Evolutionary conservation across 2,113 vertebrate genomes (phyloP), one percentile per base, ranked within the genome.

Genomic region (Cyrtonyx montezumae): DNA sequence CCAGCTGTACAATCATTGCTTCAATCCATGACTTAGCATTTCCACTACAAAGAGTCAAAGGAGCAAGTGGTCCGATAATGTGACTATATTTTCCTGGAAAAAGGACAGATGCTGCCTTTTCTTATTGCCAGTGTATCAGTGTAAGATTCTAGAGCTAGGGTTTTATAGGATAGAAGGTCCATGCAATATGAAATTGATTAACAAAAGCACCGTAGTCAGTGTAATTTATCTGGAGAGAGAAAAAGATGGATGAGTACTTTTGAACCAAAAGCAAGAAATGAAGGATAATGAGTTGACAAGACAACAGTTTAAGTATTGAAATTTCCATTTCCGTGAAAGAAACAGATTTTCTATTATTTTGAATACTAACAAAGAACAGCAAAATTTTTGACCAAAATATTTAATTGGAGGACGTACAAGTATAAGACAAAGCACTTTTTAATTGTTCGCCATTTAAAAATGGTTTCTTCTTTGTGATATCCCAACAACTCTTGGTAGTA

Each of bases 51-150:
- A 91, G 79, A 51, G 49, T 63, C 90, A 89, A 16, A 69, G 61
- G n/a, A 93, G 59, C 58, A 94, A 96, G 90, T 56, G 76, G 94
- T 94, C 95, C 92, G 79, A 93, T 96, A 93, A 96, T 53, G 51
- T 70, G 49, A 90, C 88, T 89, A 30, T 78, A 62, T 68, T 92
- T 91, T 93, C 94, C 85, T 84, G 82, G 95, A 92, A 94, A 94
- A 45, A 76, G 79, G 90, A 68, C 96, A 96, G 95, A 91, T 96
- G 92, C 84, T 81, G 62, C 79, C 78, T 87, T 94, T 94, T 69
- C 74, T 91, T 91, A 70, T 67, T 90, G 69, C 66, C 86, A 94
- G 32, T 45, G 7, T 77, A 70, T 59, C 59, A 42, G 6, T 12
- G 3, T 12, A 86, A 79, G 67, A 48, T 91, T 45, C 42, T 87